These are phyloP conservation scores for Himalopsyche tibetana DNA, from an alignment of 2,888 invertebrate species.

Conservation along the genomic window DNA sequence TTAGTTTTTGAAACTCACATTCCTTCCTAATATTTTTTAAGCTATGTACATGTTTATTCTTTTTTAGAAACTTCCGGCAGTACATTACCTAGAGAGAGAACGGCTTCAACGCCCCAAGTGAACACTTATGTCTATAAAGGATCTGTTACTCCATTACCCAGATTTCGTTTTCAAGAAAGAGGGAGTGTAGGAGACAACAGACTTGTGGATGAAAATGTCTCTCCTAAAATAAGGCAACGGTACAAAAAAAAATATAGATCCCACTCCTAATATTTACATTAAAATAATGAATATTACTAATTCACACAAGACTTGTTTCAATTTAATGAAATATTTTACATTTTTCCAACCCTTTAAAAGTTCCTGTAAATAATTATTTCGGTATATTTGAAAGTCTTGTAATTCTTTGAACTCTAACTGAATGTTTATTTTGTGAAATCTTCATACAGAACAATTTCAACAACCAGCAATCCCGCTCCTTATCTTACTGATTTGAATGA, in stretches of 20 bases:
- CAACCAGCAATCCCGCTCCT: conserved; percentile 32
- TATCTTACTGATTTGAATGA: conserved; percentile 46
- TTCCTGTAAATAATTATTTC: too few species aligned
- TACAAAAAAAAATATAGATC: background rate
- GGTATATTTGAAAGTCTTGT: too few species aligned
- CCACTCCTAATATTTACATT: too few species aligned
- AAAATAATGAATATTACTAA: too few species aligned
- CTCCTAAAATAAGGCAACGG: conserved; percentile 42
- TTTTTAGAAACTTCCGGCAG: conserved; percentile 13
- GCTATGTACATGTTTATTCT: too few species aligned
- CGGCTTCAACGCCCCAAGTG: conserved; percentile 4
- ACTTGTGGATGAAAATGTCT: background rate
- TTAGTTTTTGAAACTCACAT: too few species aligned
- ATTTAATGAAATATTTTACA: too few species aligned
- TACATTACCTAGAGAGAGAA: conserved; percentile 43
- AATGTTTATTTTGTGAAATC: background rate
- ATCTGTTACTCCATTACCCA: conserved; percentile 77
- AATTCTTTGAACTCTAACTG: too few species aligned
- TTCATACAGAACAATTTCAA: conserved; percentile 23
- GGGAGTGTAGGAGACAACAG: conserved; percentile 71
- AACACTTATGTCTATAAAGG: conserved; percentile 78
- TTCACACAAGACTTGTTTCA: too few species aligned
- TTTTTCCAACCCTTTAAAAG: too few species aligned
- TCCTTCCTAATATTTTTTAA: too few species aligned
- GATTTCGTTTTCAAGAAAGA: conserved; percentile 76